Percentiles rank a stretch among this genome's conserved stretches.
Conservation (phyloP, 2,113 vertebrate genomes). For the Lethenteron reissneri region DNA sequence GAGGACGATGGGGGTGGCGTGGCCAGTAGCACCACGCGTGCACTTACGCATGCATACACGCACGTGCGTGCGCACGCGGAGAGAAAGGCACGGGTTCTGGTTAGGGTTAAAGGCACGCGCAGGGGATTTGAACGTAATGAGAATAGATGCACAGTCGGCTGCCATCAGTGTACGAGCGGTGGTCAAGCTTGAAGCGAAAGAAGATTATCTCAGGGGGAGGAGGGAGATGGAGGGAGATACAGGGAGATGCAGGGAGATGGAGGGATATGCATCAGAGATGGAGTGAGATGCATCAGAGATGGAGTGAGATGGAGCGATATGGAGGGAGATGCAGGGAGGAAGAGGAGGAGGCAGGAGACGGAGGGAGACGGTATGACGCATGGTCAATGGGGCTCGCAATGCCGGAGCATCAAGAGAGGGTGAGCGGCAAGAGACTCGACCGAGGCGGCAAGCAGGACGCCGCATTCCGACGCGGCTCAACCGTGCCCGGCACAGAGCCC, state of each 20-base stretch:
- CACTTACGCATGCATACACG: not conserved
- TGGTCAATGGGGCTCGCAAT: not conserved
- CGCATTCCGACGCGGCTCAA: too few relatives aligned
- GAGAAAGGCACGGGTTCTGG: not conserved
- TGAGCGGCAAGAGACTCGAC: too few relatives aligned
- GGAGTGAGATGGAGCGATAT: not conserved
- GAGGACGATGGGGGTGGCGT: too few relatives aligned
- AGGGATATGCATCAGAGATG: not conserved
- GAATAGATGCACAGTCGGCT: too few relatives aligned
- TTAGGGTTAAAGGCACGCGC: too few relatives aligned
- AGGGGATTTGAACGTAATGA: too few relatives aligned
- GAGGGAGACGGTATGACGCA: not conserved
- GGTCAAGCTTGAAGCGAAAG: too few relatives aligned
- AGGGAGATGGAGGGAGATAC: not conserved
- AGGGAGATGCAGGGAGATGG: not conserved
- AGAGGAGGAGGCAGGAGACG: not conserved
- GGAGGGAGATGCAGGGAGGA: not conserved
- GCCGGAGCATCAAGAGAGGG: too few relatives aligned
- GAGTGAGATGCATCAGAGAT: not conserved
- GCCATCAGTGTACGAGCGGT: too few relatives aligned
- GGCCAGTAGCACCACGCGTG: not conserved
- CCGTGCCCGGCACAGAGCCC: too few relatives aligned
- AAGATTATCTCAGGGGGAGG: not conserved
- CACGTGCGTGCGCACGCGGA: not conserved
- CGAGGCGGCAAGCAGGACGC: too few relatives aligned